Percentiles rank a stretch among this genome's conserved stretches.
Conservation (phyloP, 2,797 vertebrate species). For the Astyanax mexicanus region DNA sequence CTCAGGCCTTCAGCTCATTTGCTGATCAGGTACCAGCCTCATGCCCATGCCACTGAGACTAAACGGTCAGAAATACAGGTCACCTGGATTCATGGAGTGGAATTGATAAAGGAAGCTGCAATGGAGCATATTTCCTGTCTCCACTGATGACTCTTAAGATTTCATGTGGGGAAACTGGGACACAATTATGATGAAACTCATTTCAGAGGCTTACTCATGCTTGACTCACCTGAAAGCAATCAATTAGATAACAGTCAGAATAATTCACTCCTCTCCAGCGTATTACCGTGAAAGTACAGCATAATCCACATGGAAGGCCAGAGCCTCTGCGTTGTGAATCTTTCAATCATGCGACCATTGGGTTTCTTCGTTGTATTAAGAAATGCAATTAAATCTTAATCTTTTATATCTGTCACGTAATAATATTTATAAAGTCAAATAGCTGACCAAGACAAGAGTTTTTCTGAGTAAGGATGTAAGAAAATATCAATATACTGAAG, state of each 20-base stretch:
- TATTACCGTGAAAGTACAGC: constrained; percentile 24
- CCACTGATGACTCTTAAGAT: not conserved
- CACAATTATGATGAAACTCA: not conserved
- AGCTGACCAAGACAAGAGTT: too few relatives aligned
- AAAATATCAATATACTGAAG: too few relatives aligned
- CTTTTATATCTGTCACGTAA: too few relatives aligned
- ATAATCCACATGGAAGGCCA: constrained; percentile 27
- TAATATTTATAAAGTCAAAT: too few relatives aligned
- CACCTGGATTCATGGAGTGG: not conserved
- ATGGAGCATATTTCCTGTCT: constrained; percentile 19
- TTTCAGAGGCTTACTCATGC: not conserved
- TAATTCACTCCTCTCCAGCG: constrained; percentile 7
- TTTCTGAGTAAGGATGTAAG: too few relatives aligned
- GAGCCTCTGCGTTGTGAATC: not conserved
- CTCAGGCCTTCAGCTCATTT: constrained; percentile 18
- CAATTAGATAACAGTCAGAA: constrained; percentile 15
- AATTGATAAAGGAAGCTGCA: constrained; percentile 20
- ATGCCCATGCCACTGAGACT: not conserved
- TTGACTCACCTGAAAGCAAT: constrained; percentile 39
- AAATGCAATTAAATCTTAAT: too few relatives aligned
- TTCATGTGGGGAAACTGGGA: not conserved
- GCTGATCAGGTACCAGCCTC: not conserved
- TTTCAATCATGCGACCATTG: not conserved
- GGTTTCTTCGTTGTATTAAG: not conserved
- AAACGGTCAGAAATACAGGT: constrained; percentile 6